Base-by-base conservation (phyloP, 2,888 invertebrate species). In the Pinctada fucata region DNA sequence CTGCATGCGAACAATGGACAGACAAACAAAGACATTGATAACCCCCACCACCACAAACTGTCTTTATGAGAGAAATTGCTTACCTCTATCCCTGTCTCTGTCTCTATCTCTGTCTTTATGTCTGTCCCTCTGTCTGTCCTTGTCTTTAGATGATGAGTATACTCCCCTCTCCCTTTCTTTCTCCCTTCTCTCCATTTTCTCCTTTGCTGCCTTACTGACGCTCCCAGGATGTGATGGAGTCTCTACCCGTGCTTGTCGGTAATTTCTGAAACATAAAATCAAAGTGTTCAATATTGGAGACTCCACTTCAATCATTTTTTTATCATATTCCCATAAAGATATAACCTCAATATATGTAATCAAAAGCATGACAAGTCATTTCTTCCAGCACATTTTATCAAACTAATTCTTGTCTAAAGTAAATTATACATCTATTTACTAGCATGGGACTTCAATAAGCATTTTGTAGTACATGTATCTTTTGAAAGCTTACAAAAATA, bases 151-250 rank as follows among this genome's bases (percentile, higher is more conserved):
- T 0, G 95, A 95, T 69, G 95, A 94, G 91, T 95, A 95, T 0
- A 96, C 95, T 49, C 96, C 96, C 89, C 96, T 95, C 84, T 95
- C 95, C 91, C 94, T 94, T 75, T 94, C 93, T 80, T 88, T 84
- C 63, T 92, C 80, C 67, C 96, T 94, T 88, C 96, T 95, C 52
- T 95, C 93, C 89, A 96, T 94, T 69, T 96, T 94, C 87, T 95
- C 95, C 78, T 95, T 94, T 0, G 96, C 97, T 90, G 95, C 95
- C 78, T 95, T 95, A 50, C 96, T 96, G 47, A 98, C 96, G 3
- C 98, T 98, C 3, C 98, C 98, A 0, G 98, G 97, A 90, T 98
- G 95, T 0, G 98, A 96, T 0, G 99, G 99, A 0, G 98, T 98
- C 93, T 99, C 98, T 88, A 96, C 96, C 87, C 95, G 95, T 10